Conservation (phyloP, 2,113 vertebrate species). For the Salvelinus sp. region DNA sequence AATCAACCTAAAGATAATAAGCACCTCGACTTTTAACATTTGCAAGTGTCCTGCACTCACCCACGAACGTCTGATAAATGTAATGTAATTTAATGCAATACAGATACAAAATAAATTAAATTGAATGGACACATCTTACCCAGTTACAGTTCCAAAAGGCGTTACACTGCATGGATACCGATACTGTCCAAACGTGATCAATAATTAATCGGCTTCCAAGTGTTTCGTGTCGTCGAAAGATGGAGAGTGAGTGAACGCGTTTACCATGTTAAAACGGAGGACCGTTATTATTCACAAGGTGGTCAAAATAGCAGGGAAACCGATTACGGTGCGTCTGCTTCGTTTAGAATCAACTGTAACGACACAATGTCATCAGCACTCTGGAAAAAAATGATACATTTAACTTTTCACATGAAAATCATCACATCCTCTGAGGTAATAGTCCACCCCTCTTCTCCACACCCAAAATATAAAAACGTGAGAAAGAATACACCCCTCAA, state of each 20-base stretch:
- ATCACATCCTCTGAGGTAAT: neutral
- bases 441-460: neutral
- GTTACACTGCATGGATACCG: constrained; percentile 52
- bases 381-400: neutral
- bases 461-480: neutral
- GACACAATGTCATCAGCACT: neutral
- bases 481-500: neutral
- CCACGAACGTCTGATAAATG: constrained; percentile 50
- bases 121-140: constrained; percentile 45
- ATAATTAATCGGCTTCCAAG: constrained; percentile 37
- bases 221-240: constrained; percentile 9
- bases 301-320: neutral
- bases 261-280: constrained; percentile 20
- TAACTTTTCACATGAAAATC: neutral
- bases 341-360: neutral
- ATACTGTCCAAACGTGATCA: constrained; percentile 42
- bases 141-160: constrained; percentile 46
- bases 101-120: neutral
- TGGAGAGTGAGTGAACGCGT: constrained; percentile 37
- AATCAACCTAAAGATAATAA: neutral
- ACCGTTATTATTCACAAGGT: neutral
- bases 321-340: neutral
- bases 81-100: constrained; percentile 64
- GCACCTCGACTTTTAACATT: neutral
- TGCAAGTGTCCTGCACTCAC: neutral